phyloP scores from a whole-genome alignment of 2,888 invertebrate species.

The Lasius fuliginosus region DNA sequence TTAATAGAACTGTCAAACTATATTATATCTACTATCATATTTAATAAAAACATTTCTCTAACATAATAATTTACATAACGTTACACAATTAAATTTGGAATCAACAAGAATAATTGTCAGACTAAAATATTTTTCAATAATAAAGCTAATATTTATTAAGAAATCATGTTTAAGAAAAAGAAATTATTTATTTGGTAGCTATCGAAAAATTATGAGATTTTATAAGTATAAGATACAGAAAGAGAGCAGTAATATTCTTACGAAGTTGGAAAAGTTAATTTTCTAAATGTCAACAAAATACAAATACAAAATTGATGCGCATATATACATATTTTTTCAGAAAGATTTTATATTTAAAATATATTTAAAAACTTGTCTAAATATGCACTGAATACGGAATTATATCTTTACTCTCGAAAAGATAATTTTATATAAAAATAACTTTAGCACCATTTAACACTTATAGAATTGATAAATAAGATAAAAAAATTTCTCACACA shows the following conservation, averaged over 20 bases:
- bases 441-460: not conserved
- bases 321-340: not conserved
- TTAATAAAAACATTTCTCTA: conserved; percentile 17
- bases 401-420: not conserved
- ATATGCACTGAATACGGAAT: not conserved
- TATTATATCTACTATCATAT: not conserved
- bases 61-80: conserved; percentile 28
- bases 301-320: not conserved
- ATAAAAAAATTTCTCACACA: not conserved
- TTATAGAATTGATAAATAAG: not conserved
- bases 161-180: conserved; percentile 5
- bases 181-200: not conserved
- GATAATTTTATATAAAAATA: not conserved
- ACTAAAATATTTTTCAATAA: not conserved
- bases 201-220: not conserved
- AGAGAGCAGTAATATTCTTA: not conserved
- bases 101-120: not conserved
- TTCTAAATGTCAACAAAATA: not conserved
- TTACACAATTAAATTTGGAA: conserved; percentile 7
- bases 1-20: not conserved
- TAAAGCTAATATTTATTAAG: not conserved
- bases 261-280: not conserved
- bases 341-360: not conserved
- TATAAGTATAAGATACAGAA: not conserved
- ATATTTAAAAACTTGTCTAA: not conserved